Conservation (phyloP, 64 coral and sea anemone genomes). For the Dendronephthya gigantea region DNA sequence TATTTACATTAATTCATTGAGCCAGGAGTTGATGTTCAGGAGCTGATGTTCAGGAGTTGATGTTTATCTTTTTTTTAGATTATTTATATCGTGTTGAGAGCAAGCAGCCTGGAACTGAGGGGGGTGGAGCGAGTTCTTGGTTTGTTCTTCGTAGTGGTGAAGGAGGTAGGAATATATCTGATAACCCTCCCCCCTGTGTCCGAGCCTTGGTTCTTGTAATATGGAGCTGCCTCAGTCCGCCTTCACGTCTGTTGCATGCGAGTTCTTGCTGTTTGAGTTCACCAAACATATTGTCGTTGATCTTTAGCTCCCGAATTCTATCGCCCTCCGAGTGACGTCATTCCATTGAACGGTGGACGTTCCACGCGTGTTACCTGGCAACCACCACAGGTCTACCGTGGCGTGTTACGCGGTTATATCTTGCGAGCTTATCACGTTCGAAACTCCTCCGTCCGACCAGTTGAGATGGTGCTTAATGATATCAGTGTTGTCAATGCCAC, state of each 20-base stretch:
- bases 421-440: slow-evolving; percentile 45
- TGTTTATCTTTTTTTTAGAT: slow-evolving; percentile 38
- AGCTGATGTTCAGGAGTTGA: too few relatives aligned
- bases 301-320: slow-evolving; percentile 50
- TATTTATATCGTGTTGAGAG: slow-evolving; percentile 77
- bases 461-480: slow-evolving; percentile 38
- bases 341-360: slow-evolving; percentile 44
- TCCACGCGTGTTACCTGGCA: slow-evolving; percentile 51
- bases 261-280: too few relatives aligned
- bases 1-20: too few relatives aligned
- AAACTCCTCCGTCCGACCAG: background rate
- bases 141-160: slow-evolving; percentile 49
- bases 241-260: too few relatives aligned
- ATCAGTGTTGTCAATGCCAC: slow-evolving; percentile 46
- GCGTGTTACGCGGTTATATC: slow-evolving; percentile 52
- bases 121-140: slow-evolving; percentile 57
- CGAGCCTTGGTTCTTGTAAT: too few relatives aligned
- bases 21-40: too few relatives aligned
- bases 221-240: too few relatives aligned
- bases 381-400: slow-evolving; percentile 48
- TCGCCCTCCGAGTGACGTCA: slow-evolving; percentile 29
- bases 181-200: background rate
- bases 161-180: slow-evolving; percentile 44
- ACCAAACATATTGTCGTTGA: too few relatives aligned
- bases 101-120: slow-evolving; percentile 51